A percentile compares a stretch with the other conserved stretches of the same genome.
These are phyloP conservation scores for Salticus scenicus DNA, from an alignment of 2,888 invertebrate genomes.

Conservation along the genomic window DNA sequence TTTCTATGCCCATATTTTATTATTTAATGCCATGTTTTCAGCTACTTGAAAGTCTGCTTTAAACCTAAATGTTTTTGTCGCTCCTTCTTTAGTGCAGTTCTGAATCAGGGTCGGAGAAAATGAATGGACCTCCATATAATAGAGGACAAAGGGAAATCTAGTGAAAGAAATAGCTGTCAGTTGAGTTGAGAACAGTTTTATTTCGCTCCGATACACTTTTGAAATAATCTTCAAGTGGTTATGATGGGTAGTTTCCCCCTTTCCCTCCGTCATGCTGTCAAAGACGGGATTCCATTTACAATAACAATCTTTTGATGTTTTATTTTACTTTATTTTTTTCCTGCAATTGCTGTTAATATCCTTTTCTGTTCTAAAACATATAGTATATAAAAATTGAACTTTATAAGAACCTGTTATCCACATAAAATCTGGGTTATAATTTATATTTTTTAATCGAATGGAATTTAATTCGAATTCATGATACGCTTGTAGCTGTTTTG, in stretches of 20 bases:
- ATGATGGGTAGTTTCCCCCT: background rate
- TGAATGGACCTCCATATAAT: conserved; percentile 19
- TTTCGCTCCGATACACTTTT: conserved; percentile 51
- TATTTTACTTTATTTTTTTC: too few species aligned
- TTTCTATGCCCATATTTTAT: conserved; percentile 43
- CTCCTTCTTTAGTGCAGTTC: background rate
- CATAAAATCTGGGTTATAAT: too few species aligned
- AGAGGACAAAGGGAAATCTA: conserved; percentile 24
- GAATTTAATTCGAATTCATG: too few species aligned
- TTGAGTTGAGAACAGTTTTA: conserved; percentile 48
- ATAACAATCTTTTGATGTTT: too few species aligned
- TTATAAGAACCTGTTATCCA: too few species aligned
- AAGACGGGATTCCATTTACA: too few species aligned
- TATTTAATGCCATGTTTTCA: conserved; percentile 62
- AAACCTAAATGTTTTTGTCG: background rate
- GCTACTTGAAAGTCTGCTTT: conserved; percentile 37
- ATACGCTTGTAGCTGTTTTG: too few species aligned
- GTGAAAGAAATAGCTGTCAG: conserved; percentile 50
- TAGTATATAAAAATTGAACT: too few species aligned
- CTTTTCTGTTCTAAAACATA: background rate
- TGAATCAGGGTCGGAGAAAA: background rate
- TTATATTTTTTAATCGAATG: too few species aligned
- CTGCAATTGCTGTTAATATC: background rate
- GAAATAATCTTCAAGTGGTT: too few species aligned
- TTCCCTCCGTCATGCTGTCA: background rate